Base-by-base conservation (phyloP, 2,113 vertebrate genomes). In the Stercorarius parasiticus region DNA sequence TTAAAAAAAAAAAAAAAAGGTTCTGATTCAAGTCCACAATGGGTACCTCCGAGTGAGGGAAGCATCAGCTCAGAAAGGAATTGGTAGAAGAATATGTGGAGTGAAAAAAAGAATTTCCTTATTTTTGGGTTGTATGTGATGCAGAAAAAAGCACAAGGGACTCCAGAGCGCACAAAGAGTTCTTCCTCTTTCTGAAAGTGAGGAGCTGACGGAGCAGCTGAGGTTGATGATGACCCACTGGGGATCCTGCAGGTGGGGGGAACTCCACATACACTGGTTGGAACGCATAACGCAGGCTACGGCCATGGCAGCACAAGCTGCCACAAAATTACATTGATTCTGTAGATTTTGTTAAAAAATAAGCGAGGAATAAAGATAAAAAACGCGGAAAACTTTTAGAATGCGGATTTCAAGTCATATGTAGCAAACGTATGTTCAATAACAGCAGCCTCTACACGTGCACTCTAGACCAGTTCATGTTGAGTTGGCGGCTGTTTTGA, bases 221-320 rank as follows among this genome's bases (percentile, higher is more conserved):
- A 77, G 15, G 25, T 11, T 78, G 36, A 10, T 13, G 47, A 6
- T 32, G 36, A 47, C 4, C 34, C 34, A 5, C 30, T 15, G 5
- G 36, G 22, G 56, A 71, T 36, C 56, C 40, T 36, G 47, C 73
- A 45, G 72, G 69, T 4, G 38, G 50, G 43, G 34, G 2, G 7
- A 62, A 26, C 18, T 34, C 64, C 53, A 42, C 43, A 7, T 1
- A 4, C 7, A 1, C 4, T 11, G 38, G 3, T 0, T 18, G 45
- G 71, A 50, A 38, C 4, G 30, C 0, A 3, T 11, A 40, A 19
- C 0, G 2, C 26, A 42, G 55, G 34, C 10, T 15, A 1, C 1
- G 23, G 26, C 50, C 34, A 15, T 7, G 17, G 17, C 15, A 6
- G 11, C 2, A 7, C 7, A 38, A 25, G 25, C 34, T 90, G 71